Evolutionary conservation across 2,797 vertebrate genomes (phyloP).

Genomic region (Tenualosa ilisha): DNA sequence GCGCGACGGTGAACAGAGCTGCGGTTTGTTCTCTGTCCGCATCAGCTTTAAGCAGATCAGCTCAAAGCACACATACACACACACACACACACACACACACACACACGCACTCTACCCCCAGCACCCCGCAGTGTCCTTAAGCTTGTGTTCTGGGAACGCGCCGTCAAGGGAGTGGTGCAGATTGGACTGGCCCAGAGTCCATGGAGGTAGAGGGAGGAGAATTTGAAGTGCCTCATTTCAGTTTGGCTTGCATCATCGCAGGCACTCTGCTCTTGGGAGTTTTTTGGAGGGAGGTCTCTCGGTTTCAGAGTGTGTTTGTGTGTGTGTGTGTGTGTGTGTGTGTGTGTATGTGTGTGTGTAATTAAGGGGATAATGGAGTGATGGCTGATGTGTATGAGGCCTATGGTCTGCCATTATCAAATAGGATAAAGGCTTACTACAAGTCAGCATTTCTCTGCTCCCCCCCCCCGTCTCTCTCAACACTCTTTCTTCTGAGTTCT

Average conservation of each 20-base stretch:
- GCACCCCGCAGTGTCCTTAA: conserved; percentile 3
- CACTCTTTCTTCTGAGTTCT: background rate
- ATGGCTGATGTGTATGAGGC: background rate
- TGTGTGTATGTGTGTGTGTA: background rate
- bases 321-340: background rate
- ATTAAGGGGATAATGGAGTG: background rate
- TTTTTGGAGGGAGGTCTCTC: background rate
- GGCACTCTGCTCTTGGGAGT: background rate
- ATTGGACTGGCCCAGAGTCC: background rate
- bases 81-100: background rate
- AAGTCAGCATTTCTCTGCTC: background rate
- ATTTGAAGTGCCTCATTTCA: background rate
- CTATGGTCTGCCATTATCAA: background rate
- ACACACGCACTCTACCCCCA: background rate
- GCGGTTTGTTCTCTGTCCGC: conserved; percentile 3
- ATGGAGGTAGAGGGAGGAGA: background rate
- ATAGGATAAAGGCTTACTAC: background rate
- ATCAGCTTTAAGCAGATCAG: background rate
- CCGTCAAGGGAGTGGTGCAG: background rate
- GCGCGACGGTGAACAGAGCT: background rate
- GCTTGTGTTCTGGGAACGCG: background rate
- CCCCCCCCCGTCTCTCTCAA: background rate
- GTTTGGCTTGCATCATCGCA: background rate
- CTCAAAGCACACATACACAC: background rate
- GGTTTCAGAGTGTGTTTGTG: background rate